Base-by-base conservation (phyloP, 2,888 invertebrate genomes). In the Operophtera brumata region DNA sequence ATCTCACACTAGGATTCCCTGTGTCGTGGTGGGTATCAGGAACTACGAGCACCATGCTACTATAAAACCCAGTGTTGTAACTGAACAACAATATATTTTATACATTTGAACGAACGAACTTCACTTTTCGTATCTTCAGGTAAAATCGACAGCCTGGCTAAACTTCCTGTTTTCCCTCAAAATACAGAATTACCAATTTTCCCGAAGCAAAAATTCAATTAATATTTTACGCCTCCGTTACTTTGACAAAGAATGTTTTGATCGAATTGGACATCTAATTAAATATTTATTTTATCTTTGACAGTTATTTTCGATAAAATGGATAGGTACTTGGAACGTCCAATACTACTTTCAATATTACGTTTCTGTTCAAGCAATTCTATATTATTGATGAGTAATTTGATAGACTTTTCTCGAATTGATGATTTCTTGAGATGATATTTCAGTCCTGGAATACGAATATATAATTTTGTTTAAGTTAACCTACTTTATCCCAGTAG, bases 171-270 rank as follows among this genome's bases (percentile, higher is more conserved):
- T 51, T 35, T 14, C 45, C 11, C 14, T 13, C 7, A 26, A 39
- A 41, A n/a, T 2, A 39, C 20, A 35, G 20, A 35, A 45, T 35
- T 25, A 46, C 4, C 9, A 39, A 47, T 30, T 39, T 40, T 20
- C 25, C 20, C 25, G 35, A 8, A 37, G 12, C 9, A 37, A 14
- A 5, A 13, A 56, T 40, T 41, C 11, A 45, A 45, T 46, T 42
- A 52, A 41, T 20, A 40, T 43, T 39, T 45, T 43, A 43, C 47
- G 47, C 47, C 34, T n/a, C 12, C 11, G 28, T 14, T 35, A 56
- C 51, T 56, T 51, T 39, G 43, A 28, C 43, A 47, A 44, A 51
- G 50, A 47, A 47, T 36, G 47, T 51, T 56, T 26, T 51, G 34
- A 45, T 43, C 37, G 34, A 36, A 46, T 37, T 13, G 13, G 10